phyloP scores from a whole-genome alignment of 1,140 invertebrate genomes.

The Brachionus plicatilis region DNA sequence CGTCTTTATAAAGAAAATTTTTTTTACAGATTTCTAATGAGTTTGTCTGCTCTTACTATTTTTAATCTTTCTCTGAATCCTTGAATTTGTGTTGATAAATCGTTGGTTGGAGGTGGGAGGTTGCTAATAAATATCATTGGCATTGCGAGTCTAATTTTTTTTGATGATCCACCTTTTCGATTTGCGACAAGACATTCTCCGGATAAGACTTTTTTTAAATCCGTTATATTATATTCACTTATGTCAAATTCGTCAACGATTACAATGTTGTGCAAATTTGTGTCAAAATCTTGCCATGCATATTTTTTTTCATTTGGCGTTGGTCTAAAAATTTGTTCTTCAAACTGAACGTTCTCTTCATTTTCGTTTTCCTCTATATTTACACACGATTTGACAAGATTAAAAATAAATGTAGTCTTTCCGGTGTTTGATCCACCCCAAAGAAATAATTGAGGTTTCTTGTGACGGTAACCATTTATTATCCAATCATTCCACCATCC shows the following conservation, averaged over 20 bases:
- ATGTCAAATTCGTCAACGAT: background rate
- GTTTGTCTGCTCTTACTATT: too few relatives aligned
- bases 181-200: background rate
- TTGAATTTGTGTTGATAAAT: too few relatives aligned
- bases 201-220: background rate
- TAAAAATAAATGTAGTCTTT: background rate
- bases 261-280: background rate
- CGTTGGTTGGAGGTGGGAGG: too few relatives aligned
- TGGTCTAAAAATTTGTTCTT: background rate
- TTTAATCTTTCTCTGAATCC: too few relatives aligned
- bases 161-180: background rate
- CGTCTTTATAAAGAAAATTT: too few relatives aligned
- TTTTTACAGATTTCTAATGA: too few relatives aligned
- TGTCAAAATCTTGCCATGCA: background rate
- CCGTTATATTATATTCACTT: background rate
- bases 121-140: too few relatives aligned
- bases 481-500: background rate
- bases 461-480: background rate
- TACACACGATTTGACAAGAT: background rate
- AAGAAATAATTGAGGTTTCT: background rate
- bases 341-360: background rate
- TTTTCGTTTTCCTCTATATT: background rate
- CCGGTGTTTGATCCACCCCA: background rate
- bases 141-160: background rate
- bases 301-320: background rate